A percentile compares a stretch with the other conserved stretches of the same genome.
Conservation (phyloP, 2,888 invertebrate species). For the Nemotelus nigrinus region DNA sequence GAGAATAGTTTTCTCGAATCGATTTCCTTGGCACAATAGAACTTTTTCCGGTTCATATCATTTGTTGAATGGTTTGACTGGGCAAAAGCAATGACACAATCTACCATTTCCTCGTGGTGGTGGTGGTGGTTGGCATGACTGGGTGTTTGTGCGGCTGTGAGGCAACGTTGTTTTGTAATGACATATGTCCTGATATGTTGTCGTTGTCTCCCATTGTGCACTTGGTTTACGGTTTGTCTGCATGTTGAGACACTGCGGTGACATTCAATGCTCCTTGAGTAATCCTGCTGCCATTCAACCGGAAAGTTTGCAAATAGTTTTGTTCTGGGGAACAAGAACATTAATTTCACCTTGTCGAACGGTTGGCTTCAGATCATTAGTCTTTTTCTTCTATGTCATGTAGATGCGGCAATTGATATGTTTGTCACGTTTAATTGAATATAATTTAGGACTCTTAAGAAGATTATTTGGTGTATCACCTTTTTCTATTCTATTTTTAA, state of each 20-base stretch:
- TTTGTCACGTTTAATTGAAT: no score
- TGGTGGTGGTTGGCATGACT: background rate
- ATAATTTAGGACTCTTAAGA: no score
- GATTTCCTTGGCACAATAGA: conserved; percentile 41
- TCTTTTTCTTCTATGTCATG: conserved; percentile 46
- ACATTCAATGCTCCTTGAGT: background rate
- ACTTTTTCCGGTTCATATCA: conserved; percentile 45
- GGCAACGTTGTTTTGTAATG: background rate
- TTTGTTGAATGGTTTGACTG: conserved; percentile 27
- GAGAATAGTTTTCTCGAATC: conserved; percentile 5
- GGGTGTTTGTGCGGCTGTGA: no score
- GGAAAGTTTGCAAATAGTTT: conserved; percentile 33
- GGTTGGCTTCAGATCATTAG: conserved; percentile 44
- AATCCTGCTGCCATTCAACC: background rate
- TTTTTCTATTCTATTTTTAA: no score
- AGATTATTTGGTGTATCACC: no score
- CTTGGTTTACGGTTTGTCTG: conserved; percentile 2
- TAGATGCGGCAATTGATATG: background rate
- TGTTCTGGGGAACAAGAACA: conserved; percentile 44
- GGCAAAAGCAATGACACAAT: conserved; percentile 22
- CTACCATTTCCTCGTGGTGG: conserved; percentile 2
- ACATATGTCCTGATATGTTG: conserved; percentile 37
- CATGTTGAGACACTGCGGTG: background rate
- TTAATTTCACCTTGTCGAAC: conserved; percentile 48
- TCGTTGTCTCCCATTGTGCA: conserved; percentile 33